Evolutionary conservation across 23 tunicate genomes (phyloP).

Genomic region (Clavelina lepadiformis): DNA sequence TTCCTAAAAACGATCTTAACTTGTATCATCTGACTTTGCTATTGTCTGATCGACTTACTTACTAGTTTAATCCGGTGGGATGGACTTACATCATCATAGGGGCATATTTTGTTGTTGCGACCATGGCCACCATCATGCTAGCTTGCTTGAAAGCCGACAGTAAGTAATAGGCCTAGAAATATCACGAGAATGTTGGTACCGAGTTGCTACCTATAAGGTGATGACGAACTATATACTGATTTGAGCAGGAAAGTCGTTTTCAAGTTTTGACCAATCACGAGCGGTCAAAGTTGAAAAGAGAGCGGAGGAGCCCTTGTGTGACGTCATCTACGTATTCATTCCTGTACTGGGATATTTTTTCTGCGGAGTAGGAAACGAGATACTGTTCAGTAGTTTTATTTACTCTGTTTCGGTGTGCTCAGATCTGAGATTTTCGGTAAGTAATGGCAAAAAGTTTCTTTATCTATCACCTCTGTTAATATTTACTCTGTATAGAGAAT

Average conservation of each 20-base stretch:
- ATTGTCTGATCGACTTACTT: too few relatives aligned
- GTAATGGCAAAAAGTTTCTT: not conserved
- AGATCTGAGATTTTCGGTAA: slow-evolving; percentile 11
- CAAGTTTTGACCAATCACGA: too few relatives aligned
- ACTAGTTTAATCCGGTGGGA: slow-evolving; percentile 7
- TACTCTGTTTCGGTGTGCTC: slow-evolving; percentile 31
- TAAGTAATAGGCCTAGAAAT: too few relatives aligned
- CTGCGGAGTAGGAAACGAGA: slow-evolving; percentile 20
- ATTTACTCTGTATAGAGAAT: not conserved
- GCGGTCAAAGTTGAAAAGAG: slow-evolving; percentile 3
- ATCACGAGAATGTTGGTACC: too few relatives aligned
- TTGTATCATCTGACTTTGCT: too few relatives aligned
- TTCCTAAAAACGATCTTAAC: too few relatives aligned
- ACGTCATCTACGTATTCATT: slow-evolving; percentile 15
- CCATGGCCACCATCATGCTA: not conserved
- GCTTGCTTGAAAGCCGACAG: not conserved
- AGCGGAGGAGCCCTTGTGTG: slow-evolving; percentile 20
- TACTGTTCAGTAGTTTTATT: slow-evolving; percentile 10
- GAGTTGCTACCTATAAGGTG: too few relatives aligned
- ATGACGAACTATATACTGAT: too few relatives aligned
- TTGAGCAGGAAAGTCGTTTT: too few relatives aligned
- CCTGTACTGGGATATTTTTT: slow-evolving; percentile 4
- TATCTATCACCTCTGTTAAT: not conserved
- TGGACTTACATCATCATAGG: slow-evolving; percentile 11
- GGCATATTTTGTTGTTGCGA: not conserved